Evolutionary conservation across 1,140 invertebrate species (phyloP).

Genomic region (Drosophila murphyi): DNA sequence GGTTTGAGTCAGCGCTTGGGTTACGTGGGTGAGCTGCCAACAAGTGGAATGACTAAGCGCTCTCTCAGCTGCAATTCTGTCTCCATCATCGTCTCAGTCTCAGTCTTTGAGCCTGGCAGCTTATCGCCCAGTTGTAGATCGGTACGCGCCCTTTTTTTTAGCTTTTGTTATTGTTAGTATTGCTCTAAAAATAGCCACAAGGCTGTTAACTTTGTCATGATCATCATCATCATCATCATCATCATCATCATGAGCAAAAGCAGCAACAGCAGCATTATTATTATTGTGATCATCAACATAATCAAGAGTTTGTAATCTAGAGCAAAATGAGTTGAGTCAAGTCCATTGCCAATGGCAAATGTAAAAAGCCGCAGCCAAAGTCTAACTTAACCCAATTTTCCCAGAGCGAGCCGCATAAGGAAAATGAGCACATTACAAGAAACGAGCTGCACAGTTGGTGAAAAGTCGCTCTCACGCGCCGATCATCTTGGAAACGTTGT

Average conservation of each 20-base stretch:
- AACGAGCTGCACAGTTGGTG: conserved; percentile 50
- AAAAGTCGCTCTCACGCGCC: conserved; percentile 36
- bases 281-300: conserved; percentile 16
- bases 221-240: conserved; percentile 6
- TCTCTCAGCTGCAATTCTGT: conserved; percentile 27
- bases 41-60: conserved; percentile 81
- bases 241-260: conserved; percentile 23
- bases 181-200: conserved; percentile 70
- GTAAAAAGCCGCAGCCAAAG: conserved; percentile 19
- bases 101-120: conserved; percentile 11
- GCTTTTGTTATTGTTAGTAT: conserved; percentile 8
- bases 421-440: conserved; percentile 80
- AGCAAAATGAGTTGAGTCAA: conserved; percentile 34
- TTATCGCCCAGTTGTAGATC: conserved; percentile 65
- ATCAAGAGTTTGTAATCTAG: conserved; percentile 55
- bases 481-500: conserved; percentile 75
- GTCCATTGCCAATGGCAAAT: conserved; percentile 55
- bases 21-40: conserved; percentile 81
- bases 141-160: conserved; percentile 64
- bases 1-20: conserved; percentile 57
- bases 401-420: conserved; percentile 61
- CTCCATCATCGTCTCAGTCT: background rate
- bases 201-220: conserved; percentile 52
- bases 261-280: background rate
- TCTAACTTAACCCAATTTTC: conserved; percentile 76